Evolutionary conservation across 2,113 vertebrate genomes (phyloP).

Genomic region (Saguinus midas): DNA sequence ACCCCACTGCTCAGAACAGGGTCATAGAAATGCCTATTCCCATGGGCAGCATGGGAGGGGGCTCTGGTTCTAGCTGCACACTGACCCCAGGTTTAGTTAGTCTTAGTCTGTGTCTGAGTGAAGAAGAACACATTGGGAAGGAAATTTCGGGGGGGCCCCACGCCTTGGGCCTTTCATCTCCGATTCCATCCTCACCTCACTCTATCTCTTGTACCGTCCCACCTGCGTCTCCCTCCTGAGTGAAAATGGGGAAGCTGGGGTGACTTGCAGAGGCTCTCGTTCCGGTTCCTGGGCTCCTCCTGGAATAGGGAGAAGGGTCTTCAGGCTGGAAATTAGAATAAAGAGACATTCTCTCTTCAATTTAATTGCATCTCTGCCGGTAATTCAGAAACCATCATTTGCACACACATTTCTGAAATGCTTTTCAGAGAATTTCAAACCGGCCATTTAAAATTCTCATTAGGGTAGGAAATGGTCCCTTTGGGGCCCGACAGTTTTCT

Average conservation of each 20-base stretch:
- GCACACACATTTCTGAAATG: slow-evolving; percentile 30
- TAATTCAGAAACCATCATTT: slow-evolving; percentile 45
- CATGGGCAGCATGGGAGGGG: accelerated
- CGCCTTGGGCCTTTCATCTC: accelerated
- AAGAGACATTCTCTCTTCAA: background rate
- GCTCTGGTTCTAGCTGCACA: accelerated
- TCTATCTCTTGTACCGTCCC: accelerated
- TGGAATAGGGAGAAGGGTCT: background rate
- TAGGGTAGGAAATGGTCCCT: slow-evolving; percentile 55
- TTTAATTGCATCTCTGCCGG: slow-evolving; percentile 49
- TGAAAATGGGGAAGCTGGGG: background rate
- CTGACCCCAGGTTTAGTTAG: background rate
- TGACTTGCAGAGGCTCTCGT: accelerated
- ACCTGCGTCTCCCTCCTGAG: background rate
- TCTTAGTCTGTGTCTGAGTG: accelerated
- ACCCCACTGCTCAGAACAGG: accelerated
- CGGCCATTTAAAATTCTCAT: slow-evolving; percentile 65
- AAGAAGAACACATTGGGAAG: accelerated
- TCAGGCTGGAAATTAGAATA: background rate
- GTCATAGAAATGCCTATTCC: accelerated
- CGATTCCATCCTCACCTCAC: accelerated
- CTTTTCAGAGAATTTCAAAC: slow-evolving; percentile 61
- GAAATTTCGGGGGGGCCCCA: accelerated
- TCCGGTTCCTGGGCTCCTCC: background rate
- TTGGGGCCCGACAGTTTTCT: background rate